Evolutionary conservation across 1,140 invertebrate genomes (phyloP).

Genomic region (Drosophila sulfurigaster): DNA sequence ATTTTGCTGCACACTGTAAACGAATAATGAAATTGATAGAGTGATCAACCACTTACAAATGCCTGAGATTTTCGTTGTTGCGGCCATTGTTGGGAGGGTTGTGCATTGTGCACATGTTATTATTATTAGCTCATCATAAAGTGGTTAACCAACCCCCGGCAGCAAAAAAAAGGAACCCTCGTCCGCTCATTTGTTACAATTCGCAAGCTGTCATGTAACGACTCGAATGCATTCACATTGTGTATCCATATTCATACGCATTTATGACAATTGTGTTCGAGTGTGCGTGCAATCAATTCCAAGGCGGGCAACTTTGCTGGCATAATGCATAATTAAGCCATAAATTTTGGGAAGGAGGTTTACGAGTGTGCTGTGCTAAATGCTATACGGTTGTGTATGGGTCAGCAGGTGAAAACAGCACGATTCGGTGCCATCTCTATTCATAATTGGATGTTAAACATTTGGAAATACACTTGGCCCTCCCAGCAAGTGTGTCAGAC

Average conservation of each 20-base stretch:
- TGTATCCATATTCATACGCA: neutral
- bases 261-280: neutral
- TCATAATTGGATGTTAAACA: slow-evolving; percentile 63
- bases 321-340: slow-evolving; percentile 36
- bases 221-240: slow-evolving; percentile 7
- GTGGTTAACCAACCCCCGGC: slow-evolving; percentile 51
- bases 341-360: slow-evolving; percentile 27
- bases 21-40: slow-evolving; percentile 47
- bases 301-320: slow-evolving; percentile 15
- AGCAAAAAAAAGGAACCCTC: neutral
- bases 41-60: slow-evolving; percentile 57
- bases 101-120: slow-evolving; percentile 59
- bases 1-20: slow-evolving; percentile 41
- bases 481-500: slow-evolving; percentile 41
- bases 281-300: slow-evolving; percentile 22
- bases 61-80: slow-evolving; percentile 24
- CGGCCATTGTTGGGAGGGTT: neutral
- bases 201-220: slow-evolving; percentile 48
- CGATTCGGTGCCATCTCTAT: slow-evolving; percentile 32
- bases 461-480: slow-evolving; percentile 52
- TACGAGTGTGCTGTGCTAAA: slow-evolving; percentile 18
- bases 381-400: slow-evolving; percentile 29
- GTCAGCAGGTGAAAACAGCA: slow-evolving; percentile 70
- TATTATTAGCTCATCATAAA: slow-evolving; percentile 65
- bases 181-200: slow-evolving; percentile 32